Evolutionary conservation across 2,888 invertebrate genomes (phyloP), one percentile per base, ranked within the genome.

Genomic region (Drosophila lacicola): DNA sequence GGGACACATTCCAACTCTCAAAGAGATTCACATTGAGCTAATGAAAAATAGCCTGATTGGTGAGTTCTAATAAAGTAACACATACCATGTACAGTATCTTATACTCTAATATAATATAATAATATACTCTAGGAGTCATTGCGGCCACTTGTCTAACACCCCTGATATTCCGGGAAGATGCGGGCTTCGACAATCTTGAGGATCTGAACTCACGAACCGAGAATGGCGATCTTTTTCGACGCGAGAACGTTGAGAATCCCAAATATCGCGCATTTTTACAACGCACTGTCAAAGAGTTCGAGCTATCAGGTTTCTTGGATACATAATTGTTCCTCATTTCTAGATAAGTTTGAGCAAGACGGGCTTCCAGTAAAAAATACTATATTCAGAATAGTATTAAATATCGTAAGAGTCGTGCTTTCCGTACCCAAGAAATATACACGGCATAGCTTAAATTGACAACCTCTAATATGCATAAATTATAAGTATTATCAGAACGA

Each of bases 131-230:
- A 92, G 92, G 88, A 62, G 92, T 92, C 3, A 91, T 92, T 70
- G 92, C 91, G 25, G 90, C 92, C 46, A 91, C 91, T 17, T 91
- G 92, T 46, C 79, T 92, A 3, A 91, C 92, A 4, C 92, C 92
- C 2, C 62, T 92, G n/a, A 90, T 92, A 19, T 88, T 92, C 36
- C 90, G 91, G 78, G 91, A 92, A 63, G 71, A 82, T 8, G 83
- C 81, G 3, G 86, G 89, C 11, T 89, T 90, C 46, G 90, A 90
- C 8, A 89, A 84, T 44, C 60, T 90, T 4, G 90, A 91, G 62
- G 90, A 85, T 70, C 72, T 91, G 5, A 88, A 82, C 34, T 86
- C 91, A 4, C 90, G 91, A 46, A 87, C 91, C 0, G 90, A 90
- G 14, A 86, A 76, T 14, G 92, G 91, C 0, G 90, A 91, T 62